A percentile compares a stretch with the other conserved stretches of the same genome.
Evolutionary conservation across 2,797 vertebrate genomes (phyloP).

Genomic region (Hylomyscus alleni): DNA sequence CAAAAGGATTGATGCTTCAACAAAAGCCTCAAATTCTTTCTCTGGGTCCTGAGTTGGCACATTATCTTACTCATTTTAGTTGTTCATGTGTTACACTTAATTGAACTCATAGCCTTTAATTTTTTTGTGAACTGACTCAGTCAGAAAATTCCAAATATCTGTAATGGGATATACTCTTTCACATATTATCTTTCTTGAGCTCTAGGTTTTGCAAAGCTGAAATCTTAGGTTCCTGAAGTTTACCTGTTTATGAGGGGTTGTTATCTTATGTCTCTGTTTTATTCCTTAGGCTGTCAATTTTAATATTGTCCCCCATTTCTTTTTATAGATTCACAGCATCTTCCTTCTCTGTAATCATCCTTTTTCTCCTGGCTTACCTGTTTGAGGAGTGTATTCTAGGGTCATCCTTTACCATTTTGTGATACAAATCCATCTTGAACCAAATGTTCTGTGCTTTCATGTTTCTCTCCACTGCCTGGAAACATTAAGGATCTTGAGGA

Average conservation of each 20-base stretch:
- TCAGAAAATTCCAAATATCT: slow-evolving; percentile 48
- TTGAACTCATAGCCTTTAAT: slow-evolving; percentile 28
- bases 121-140: slow-evolving; percentile 20
- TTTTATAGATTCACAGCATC: background rate
- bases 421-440: background rate
- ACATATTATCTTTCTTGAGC: background rate
- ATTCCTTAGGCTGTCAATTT: background rate
- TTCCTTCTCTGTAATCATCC: background rate
- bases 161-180: background rate
- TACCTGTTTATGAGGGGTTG: background rate
- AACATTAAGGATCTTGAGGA: background rate
- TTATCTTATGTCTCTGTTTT: background rate
- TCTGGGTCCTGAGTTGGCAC: background rate
- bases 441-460: background rate
- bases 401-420: background rate
- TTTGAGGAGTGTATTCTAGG: background rate
- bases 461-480: background rate
- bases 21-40: slow-evolving; percentile 27
- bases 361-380: background rate
- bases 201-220: background rate
- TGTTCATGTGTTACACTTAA: background rate
- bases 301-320: background rate
- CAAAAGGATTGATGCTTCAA: slow-evolving; percentile 71
- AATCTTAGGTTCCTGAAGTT: background rate
- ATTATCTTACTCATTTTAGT: background rate